Evolutionary conservation across 2,113 vertebrate genomes (phyloP), one percentile per base, ranked within the genome.

Genomic region (Saguinus imperator): DNA sequence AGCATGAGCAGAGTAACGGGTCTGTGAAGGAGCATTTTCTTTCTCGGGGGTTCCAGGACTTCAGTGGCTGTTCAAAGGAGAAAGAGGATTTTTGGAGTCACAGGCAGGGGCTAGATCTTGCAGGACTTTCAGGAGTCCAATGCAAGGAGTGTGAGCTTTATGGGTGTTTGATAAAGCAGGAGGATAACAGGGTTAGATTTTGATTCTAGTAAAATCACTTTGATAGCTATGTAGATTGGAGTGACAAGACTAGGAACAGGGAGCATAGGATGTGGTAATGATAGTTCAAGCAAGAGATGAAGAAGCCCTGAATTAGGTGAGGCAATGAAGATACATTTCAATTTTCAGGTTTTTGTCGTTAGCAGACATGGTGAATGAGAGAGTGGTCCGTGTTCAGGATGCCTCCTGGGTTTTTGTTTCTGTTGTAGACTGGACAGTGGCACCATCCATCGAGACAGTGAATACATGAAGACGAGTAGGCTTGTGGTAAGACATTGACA

Each of bases 71-170:
- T 7, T 25, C 1, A 37, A 72, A 87, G 66, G 40, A 70, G n/a
- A 79, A 64, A n/a, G 29, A 79, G 29, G n/a, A 43, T 52, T 52
- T 96, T 94, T 77, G 58, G 70, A 91, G 37, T 43, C n/a, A 20
- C 5, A 88, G 58, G 83, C 29, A 45, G 20, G 25, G 37, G 12
- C 72, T 73, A 58, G 76, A 87, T 80, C 35, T 91, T 95, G 9
- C 9, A 27, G 70, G 48, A 17, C 32, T 64, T 35, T 4, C 40
- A 18, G 17, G 45, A 66, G 3, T 27, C 21, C 52, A 73, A 2
- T 70, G 75, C 94, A 94, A 94, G n/a, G 8, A 80, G 32, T 61
- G 40, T 95, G 68, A 91, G 83, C 37, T 94, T 86, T 35, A 25
- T 40, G 37, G 32, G 50, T 3, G 4, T 87, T 84, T 21, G 73